Percentiles rank a stretch among this genome's conserved stretches.
phyloP scores from a whole-genome alignment of 2,113 vertebrate species.

The Petrocephalus microphthalmus region DNA sequence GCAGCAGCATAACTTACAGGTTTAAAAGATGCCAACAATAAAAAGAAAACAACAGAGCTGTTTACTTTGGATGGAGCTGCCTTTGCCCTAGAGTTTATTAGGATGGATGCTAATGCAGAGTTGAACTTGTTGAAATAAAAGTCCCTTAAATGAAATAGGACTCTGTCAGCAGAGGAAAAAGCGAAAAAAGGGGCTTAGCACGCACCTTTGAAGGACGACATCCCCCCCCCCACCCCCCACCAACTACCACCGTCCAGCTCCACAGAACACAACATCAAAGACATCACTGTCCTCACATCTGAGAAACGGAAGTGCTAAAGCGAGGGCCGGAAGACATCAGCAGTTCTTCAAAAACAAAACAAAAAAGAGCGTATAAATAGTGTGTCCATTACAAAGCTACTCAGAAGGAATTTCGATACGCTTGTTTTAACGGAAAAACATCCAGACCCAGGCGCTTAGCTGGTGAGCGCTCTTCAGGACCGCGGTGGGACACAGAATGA shows the following conservation, averaged over 20 bases:
- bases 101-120: slow-evolving; percentile 48
- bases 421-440: neutral
- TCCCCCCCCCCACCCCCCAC: slow-evolving; percentile 16
- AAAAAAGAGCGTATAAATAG: neutral
- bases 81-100: slow-evolving; percentile 44
- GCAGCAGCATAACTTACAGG: neutral
- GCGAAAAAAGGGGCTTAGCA: slow-evolving; percentile 45
- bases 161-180: slow-evolving; percentile 55
- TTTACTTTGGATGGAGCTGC: neutral
- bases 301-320: neutral
- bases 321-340: neutral
- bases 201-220: slow-evolving; percentile 51
- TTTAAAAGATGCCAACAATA: neutral
- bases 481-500: neutral
- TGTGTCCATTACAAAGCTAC: neutral
- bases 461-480: neutral
- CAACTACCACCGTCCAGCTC: slow-evolving; percentile 36
- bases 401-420: neutral
- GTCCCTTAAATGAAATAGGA: slow-evolving; percentile 50
- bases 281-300: neutral
- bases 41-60: neutral
- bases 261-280: slow-evolving; percentile 33
- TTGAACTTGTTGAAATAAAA: slow-evolving; percentile 40
- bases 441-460: neutral
- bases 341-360: neutral